These are phyloP conservation scores for Leptinotarsa rubiginosa DNA, from an alignment of 2,888 invertebrate genomes.

Conservation along the genomic window DNA sequence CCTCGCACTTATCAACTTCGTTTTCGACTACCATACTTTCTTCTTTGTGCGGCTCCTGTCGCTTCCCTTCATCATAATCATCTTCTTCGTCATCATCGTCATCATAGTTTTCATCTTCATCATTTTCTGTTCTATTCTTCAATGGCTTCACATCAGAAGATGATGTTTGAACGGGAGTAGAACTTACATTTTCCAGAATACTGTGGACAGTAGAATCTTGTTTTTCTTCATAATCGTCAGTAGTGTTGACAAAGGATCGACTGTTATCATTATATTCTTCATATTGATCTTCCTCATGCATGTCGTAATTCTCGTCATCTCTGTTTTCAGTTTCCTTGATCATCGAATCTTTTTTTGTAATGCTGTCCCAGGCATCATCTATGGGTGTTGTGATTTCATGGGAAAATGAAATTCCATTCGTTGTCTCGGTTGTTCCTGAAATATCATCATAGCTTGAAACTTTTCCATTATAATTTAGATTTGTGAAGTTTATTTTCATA, in stretches of 20 bases:
- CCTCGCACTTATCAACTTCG: slow-evolving; percentile 38
- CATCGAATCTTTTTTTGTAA: background rate
- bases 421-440: background rate
- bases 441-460: background rate
- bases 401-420: background rate
- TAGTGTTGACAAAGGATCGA: background rate
- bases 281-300: background rate
- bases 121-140: slow-evolving; percentile 2
- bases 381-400: slow-evolving; percentile 2
- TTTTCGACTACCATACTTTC: slow-evolving; percentile 27
- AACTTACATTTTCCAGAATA: background rate
- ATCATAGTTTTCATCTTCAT: slow-evolving; percentile 19
- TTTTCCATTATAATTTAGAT: background rate
- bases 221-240: background rate
- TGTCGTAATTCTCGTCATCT: slow-evolving; percentile 5
- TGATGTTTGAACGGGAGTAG: background rate
- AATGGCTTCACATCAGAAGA: background rate
- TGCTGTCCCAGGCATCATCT: background rate
- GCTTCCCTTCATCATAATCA: slow-evolving; percentile 20
- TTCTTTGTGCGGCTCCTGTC: slow-evolving; percentile 35
- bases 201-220: background rate
- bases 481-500: background rate
- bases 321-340: slow-evolving; percentile 23
- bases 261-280: slow-evolving; percentile 3
- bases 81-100: slow-evolving; percentile 23